phyloP scores from a whole-genome alignment of 2,113 vertebrate genomes.

The Pontoporia blainvillei region DNA sequence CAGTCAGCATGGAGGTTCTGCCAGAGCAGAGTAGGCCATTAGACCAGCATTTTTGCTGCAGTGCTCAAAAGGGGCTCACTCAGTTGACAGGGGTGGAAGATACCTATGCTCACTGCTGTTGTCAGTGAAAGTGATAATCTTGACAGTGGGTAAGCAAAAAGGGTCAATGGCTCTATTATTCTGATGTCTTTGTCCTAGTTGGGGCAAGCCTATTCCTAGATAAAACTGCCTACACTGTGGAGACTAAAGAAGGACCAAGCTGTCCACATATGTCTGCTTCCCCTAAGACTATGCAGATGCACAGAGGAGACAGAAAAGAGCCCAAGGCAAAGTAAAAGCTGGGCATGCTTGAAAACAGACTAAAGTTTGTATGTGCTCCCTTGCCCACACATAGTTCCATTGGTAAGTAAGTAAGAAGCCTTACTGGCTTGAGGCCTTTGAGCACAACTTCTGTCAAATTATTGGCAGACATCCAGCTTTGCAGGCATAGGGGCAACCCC shows the following conservation, averaged over 20 bases:
- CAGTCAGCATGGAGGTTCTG: neutral
- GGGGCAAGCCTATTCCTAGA: neutral
- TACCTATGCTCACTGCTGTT: accelerated
- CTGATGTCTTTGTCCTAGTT: neutral
- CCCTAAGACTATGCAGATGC: neutral
- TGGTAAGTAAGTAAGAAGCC: neutral
- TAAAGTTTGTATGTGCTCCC: neutral
- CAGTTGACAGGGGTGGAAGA: neutral
- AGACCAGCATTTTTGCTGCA: neutral
- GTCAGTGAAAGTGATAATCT: neutral
- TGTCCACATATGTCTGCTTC: neutral
- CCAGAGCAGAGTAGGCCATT: neutral
- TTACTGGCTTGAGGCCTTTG: neutral
- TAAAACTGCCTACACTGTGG: neutral
- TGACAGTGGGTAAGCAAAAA: neutral
- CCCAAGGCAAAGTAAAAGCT: neutral
- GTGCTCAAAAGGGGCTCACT: neutral
- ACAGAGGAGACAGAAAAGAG: neutral
- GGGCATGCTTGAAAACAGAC: neutral
- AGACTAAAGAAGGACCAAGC: neutral
- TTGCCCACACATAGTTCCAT: too few species aligned
- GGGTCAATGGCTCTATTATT: neutral
- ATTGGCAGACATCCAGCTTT: neutral
- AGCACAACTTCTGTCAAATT: neutral
- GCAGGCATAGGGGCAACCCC: neutral